phyloP scores from a whole-genome alignment of 2,888 invertebrate genomes.

The Zhuqinia jingwanae region DNA sequence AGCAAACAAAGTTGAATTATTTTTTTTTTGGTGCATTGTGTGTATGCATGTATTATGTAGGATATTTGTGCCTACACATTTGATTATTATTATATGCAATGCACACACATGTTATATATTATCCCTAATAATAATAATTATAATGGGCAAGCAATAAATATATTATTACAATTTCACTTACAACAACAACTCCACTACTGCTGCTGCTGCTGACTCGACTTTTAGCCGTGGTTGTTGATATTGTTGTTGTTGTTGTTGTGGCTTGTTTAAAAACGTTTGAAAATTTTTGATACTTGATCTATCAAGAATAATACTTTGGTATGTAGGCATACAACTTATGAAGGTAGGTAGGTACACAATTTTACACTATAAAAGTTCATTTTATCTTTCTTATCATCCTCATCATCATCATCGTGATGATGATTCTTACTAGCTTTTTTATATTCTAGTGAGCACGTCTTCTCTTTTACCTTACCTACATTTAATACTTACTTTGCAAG shows the following conservation, averaged over 20 bases:
- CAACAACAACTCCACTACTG: too few relatives aligned
- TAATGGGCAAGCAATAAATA: too few relatives aligned
- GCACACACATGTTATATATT: too few relatives aligned
- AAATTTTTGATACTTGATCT: slow-evolving; percentile 15
- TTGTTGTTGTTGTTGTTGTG: not conserved
- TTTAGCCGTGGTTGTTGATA: too few relatives aligned
- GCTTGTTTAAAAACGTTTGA: slow-evolving; percentile 7
- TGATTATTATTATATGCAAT: not conserved
- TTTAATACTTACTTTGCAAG: slow-evolving; percentile 61
- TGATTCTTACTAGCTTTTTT: not conserved
- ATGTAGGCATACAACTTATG: not conserved
- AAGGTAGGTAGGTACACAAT: not conserved
- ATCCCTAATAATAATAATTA: too few relatives aligned
- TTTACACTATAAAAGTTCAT: slow-evolving; percentile 31
- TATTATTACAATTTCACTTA: too few relatives aligned
- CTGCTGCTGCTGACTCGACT: too few relatives aligned
- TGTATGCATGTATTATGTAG: not conserved
- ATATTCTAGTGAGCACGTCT: slow-evolving; percentile 33
- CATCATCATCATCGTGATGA: slow-evolving; percentile 14
- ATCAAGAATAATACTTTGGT: not conserved
- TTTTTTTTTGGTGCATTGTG: not conserved
- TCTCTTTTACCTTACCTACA: too few relatives aligned
- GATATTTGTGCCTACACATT: not conserved
- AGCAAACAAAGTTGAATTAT: slow-evolving; percentile 7
- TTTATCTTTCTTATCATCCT: slow-evolving; percentile 43